A percentile compares a stretch with the other conserved stretches of the same genome.
These are phyloP conservation scores for Salvelinus alpinus DNA, from an alignment of 2,113 vertebrate species.

Conservation along the genomic window DNA sequence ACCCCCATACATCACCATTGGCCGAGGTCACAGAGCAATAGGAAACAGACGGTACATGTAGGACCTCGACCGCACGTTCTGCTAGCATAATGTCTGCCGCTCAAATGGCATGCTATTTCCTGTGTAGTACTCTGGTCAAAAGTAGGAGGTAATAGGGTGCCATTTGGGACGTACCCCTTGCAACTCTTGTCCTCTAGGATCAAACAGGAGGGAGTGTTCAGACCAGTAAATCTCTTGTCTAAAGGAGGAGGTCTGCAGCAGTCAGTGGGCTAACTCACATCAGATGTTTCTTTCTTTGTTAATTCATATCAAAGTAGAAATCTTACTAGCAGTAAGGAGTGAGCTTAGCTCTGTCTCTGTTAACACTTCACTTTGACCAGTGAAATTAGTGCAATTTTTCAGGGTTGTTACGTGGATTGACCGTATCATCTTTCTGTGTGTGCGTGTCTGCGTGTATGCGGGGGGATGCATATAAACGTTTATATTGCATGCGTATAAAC, in stretches of 20 bases:
- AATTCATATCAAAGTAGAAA: not conserved
- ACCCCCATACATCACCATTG: slow-evolving; percentile 64
- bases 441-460: not conserved
- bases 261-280: no score
- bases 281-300: no score
- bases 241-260: slow-evolving; percentile 46
- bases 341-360: slow-evolving; percentile 53
- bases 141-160: no score
- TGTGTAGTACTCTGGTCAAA: no score
- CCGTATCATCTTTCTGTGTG: slow-evolving; percentile 7
- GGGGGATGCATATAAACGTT: no score
- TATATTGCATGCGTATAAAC: slow-evolving; percentile 9
- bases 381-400: slow-evolving; percentile 40
- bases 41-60: slow-evolving; percentile 28
- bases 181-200: slow-evolving; percentile 58
- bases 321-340: not conserved
- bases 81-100: no score
- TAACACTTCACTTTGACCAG: slow-evolving; percentile 62
- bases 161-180: slow-evolving; percentile 1
- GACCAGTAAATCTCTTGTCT: slow-evolving; percentile 65
- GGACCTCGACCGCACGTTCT: no score
- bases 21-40: slow-evolving; percentile 57
- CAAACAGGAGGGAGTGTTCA: slow-evolving; percentile 62
- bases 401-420: slow-evolving; percentile 28
- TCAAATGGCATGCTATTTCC: no score